phyloP scores from a whole-genome alignment of 2,113 vertebrate genomes.

The western clawed frog (Xenopus tropicalis) region UCB_Xtro_10.0 CM004448.2:98253501-98254000 shows the following conservation, averaged over 20 bases:
- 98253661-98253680: too few relatives aligned
- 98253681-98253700: too few relatives aligned
- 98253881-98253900: conserved; percentile 18
- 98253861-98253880: conserved; percentile 18
- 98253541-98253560: too few relatives aligned
- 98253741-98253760: conserved; percentile 6
- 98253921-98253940: conserved; percentile 22
- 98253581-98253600: too few relatives aligned
- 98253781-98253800: conserved; percentile 3
- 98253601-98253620: too few relatives aligned
- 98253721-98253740: conserved; percentile 8
- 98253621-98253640: too few relatives aligned
- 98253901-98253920: conserved; percentile 26
- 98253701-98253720: not conserved
- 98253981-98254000: not conserved
- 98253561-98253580: too few relatives aligned
- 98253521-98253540: conserved; percentile 36
- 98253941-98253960: conserved; percentile 13
- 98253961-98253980: not conserved
- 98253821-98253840: conserved; percentile 16
- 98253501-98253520: not conserved
- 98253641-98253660: too few relatives aligned
- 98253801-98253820: conserved; percentile 6
- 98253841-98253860: conserved; percentile 27
- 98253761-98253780: conserved; percentile 3